These are phyloP conservation scores for Tortricodes alternella DNA, from an alignment of 2,888 invertebrate species.

Conservation along the genomic window DNA sequence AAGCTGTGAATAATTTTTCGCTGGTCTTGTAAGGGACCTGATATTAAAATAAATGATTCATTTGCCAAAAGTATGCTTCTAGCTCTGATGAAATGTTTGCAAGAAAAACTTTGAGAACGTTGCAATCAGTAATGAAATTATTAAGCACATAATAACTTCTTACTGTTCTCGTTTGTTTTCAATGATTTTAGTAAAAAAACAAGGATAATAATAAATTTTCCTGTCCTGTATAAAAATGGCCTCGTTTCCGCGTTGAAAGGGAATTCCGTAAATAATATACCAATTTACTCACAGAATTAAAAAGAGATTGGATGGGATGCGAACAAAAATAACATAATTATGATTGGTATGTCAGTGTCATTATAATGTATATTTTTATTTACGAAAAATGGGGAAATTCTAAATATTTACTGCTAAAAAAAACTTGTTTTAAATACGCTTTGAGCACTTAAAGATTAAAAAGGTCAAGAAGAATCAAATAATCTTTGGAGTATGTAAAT, in stretches of 20 bases:
- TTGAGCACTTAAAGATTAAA: no score
- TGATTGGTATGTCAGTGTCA: conserved; percentile 3
- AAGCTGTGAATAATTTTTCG: no score
- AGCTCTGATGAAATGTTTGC: no score
- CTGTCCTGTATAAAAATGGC: not conserved
- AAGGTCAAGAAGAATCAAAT: no score
- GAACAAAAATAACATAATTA: conserved; percentile 4
- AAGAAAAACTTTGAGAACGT: not conserved
- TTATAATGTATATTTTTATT: not conserved
- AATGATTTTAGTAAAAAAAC: not conserved
- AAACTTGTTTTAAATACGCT: no score
- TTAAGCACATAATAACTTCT: not conserved
- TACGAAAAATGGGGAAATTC: not conserved
- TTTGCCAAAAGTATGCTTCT: no score
- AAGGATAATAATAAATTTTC: conserved; percentile 3
- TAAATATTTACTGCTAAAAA: no score
- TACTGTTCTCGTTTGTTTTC: not conserved
- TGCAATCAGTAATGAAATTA: not conserved
- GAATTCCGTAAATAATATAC: conserved; percentile 21
- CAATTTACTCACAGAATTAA: conserved; percentile 17
- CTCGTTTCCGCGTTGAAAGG: not conserved
- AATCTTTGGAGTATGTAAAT: no score
- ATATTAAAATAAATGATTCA: no score
- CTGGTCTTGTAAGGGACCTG: no score
- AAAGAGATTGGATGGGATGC: conserved; percentile 7